These are phyloP conservation scores for Podocnemis expansa DNA, from an alignment of 2,113 vertebrate species.

Conservation along the genomic window DNA sequence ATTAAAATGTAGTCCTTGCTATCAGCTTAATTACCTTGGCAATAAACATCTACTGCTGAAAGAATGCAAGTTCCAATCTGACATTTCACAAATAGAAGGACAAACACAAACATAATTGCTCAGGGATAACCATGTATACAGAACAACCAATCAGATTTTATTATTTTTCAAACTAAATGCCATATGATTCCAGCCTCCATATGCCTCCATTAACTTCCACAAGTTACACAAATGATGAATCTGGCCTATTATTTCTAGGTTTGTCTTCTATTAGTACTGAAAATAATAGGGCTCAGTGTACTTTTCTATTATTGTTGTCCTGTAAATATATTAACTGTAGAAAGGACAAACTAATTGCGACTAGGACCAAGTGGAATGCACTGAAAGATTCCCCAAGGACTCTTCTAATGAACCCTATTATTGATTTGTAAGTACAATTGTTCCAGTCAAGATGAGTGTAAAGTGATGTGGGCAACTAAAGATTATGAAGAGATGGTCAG, in stretches of 20 bases:
- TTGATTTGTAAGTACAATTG: neutral
- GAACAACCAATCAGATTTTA: neutral
- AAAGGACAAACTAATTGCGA: neutral
- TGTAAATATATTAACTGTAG: neutral
- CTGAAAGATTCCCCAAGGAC: neutral
- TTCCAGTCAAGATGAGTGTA: neutral
- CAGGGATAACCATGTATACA: neutral
- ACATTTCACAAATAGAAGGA: slow-evolving; percentile 36
- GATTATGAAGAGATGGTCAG: neutral
- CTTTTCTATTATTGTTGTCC: neutral
- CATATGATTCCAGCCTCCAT: neutral
- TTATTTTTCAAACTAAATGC: neutral
- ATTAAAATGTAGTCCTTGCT: slow-evolving; percentile 24
- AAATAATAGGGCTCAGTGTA: neutral
- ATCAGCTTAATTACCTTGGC: slow-evolving; percentile 36
- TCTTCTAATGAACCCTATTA: neutral
- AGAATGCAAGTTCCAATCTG: slow-evolving; percentile 23
- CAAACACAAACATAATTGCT: slow-evolving; percentile 18
- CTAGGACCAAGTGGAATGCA: neutral
- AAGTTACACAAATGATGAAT: fast-evolving
- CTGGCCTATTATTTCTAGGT: neutral
- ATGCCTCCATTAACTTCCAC: neutral
- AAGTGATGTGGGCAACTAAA: slow-evolving; percentile 13
- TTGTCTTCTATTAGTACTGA: neutral
- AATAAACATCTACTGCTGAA: slow-evolving; percentile 6